Conservation (phyloP, 1,140 invertebrate genomes). For the Macrostomum lignano region DNA sequence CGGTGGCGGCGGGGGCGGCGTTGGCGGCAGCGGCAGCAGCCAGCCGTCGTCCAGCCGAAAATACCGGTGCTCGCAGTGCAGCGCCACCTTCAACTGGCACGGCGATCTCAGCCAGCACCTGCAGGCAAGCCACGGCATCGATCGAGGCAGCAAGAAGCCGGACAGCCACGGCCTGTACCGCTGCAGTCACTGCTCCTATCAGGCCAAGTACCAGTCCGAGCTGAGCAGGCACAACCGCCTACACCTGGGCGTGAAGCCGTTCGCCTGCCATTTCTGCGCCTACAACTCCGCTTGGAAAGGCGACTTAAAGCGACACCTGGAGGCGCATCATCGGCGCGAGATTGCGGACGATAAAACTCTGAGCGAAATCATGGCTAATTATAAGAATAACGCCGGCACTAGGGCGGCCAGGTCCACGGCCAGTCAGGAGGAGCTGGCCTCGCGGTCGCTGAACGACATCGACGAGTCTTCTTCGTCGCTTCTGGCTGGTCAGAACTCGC, state of each 20-base stretch:
- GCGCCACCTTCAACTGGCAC: conserved; percentile 4
- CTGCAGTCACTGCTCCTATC: conserved; percentile 43
- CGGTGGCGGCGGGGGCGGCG: too few species aligned
- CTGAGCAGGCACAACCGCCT: conserved; percentile 37
- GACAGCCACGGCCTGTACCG: neutral
- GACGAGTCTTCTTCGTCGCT: too few species aligned
- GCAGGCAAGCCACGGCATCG: neutral
- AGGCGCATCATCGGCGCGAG: conserved; percentile 20
- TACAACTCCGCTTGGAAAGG: conserved; percentile 27
- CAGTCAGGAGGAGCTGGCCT: too few species aligned
- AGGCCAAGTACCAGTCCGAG: conserved; percentile 54
- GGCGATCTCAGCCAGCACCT: conserved; percentile 3
- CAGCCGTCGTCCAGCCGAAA: conserved; percentile 5
- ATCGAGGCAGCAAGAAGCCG: neutral
- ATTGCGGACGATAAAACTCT: conserved; percentile 1
- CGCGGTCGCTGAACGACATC: too few species aligned
- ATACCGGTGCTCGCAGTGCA: conserved; percentile 3
- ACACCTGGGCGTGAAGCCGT: conserved; percentile 29
- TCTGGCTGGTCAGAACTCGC: too few species aligned
- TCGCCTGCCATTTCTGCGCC: conserved; percentile 17
- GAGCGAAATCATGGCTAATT: conserved; percentile 2
- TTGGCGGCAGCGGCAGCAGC: too few species aligned
- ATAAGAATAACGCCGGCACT: conserved; percentile 7
- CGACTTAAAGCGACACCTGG: conserved; percentile 26
- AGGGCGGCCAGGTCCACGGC: too few species aligned